Evolutionary conservation across 1,140 invertebrate species (phyloP), one percentile per base, ranked within the genome.

Genomic region (Caenorhabditis inopinata): DNA sequence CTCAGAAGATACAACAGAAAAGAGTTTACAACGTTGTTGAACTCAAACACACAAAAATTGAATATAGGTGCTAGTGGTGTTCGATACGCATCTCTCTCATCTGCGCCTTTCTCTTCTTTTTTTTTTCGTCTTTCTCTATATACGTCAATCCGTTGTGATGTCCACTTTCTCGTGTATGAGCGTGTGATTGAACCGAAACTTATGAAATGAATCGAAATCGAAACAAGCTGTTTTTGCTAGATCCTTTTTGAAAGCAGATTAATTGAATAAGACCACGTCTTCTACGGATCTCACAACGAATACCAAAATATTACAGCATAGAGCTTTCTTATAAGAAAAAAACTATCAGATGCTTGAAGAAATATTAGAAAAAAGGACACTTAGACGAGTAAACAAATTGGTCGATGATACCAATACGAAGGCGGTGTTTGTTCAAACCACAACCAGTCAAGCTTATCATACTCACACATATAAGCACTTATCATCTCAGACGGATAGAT

Each of bases 41-140:
- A n/a, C n/a, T n/a, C n/a, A n/a, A n/a, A n/a, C n/a, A n/a, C n/a
- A 42, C 38, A 42, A 29, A 35, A 68, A 68, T 42, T 18, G 58
- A 68, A 38, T 29, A 38, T 62, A 27, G 29, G 48, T 23, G 48
- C 58, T 68, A 38, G n/a, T 68, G 58, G 58, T 68, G 58, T 68
- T 32, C 32, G 58, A 68, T 68, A 68, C 58, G 58, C 58, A 68
- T 68, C 58, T 68, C n/a, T 68, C 9, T 58, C 27, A 16, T 5
- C 11, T 42, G 12, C 27, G 29, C n/a, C n/a, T 68, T 68, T 68
- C 58, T 58, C 11, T 47, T 58, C 51, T 58, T 16, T 32, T 58
- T 25, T 51, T 6, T 58, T 9, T 68, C 32, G 3, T 38, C 16
- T 21, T 27, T 38, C 38, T 42, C 38, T 42, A 42, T 42, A 14